phyloP scores from a whole-genome alignment of 2,113 vertebrate species.

The Corynorhinus townsendii region DNA sequence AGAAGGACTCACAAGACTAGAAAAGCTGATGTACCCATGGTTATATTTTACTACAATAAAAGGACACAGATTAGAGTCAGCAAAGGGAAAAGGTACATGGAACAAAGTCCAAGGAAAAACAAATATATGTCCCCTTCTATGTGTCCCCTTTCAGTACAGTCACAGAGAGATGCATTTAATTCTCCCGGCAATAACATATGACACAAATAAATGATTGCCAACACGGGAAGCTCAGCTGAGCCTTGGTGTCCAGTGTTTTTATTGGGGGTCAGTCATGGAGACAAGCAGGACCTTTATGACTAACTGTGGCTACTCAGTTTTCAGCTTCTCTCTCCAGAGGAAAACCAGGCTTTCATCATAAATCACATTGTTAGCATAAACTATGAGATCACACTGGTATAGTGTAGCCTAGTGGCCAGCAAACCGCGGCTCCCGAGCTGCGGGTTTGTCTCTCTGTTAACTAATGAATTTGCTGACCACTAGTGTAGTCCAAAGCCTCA shows the following conservation, averaged over 20 bases:
- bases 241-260: neutral
- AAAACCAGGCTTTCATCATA: neutral
- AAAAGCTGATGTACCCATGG: neutral
- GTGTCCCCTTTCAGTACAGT: neutral
- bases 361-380: neutral
- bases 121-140: neutral
- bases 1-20: neutral
- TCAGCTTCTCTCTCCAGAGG: neutral
- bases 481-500: neutral
- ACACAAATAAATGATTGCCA: neutral
- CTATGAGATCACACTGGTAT: neutral
- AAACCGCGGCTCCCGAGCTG: no score
- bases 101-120: neutral
- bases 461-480: no score
- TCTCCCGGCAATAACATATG: neutral
- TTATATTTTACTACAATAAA: slow-evolving; percentile 11
- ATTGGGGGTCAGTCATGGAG: neutral
- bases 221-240: neutral
- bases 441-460: no score
- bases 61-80: neutral
- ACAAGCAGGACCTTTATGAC: neutral
- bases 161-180: neutral
- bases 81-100: neutral
- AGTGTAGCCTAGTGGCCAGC: neutral
- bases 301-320: neutral